phyloP scores from a whole-genome alignment of 2,113 vertebrate genomes.

The Willisornis vidua region DNA sequence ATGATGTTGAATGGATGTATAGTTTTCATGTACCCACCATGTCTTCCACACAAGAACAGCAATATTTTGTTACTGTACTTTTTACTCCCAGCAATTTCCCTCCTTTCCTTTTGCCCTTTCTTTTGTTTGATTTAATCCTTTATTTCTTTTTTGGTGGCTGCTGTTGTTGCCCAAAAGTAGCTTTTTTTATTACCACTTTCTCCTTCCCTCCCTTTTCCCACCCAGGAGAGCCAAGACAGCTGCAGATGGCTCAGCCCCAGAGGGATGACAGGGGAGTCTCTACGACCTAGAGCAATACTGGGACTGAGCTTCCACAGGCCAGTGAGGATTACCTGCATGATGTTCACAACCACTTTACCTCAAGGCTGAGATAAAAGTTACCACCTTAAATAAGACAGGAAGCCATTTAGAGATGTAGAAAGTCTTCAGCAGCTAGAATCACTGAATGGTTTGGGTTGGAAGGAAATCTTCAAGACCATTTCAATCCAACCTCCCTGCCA shows the following conservation, averaged over 20 bases:
- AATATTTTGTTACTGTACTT: constrained; percentile 43
- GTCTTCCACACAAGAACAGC: constrained; percentile 46
- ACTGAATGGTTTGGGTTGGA: background rate
- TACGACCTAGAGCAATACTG: background rate
- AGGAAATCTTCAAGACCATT: background rate
- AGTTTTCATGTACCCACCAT: constrained; percentile 24
- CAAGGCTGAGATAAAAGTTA: background rate
- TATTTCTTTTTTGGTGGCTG: background rate
- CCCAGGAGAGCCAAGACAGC: background rate
- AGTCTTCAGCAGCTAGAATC: background rate
- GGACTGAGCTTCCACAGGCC: background rate
- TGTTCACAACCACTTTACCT: background rate
- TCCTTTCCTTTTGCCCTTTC: constrained; percentile 45
- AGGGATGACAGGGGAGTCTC: background rate
- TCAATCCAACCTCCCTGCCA: background rate
- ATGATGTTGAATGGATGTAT: constrained; percentile 44
- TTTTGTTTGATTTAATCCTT: constrained; percentile 42
- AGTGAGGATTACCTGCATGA: background rate
- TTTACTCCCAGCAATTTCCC: constrained; percentile 15
- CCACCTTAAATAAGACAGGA: background rate
- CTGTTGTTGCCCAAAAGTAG: background rate
- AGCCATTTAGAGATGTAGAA: background rate
- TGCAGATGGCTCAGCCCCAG: background rate
- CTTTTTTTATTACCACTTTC: constrained; percentile 2
- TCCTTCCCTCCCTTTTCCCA: background rate